phyloP scores from a whole-genome alignment of 2,113 vertebrate species.

The Zosterops lateralis region DNA sequence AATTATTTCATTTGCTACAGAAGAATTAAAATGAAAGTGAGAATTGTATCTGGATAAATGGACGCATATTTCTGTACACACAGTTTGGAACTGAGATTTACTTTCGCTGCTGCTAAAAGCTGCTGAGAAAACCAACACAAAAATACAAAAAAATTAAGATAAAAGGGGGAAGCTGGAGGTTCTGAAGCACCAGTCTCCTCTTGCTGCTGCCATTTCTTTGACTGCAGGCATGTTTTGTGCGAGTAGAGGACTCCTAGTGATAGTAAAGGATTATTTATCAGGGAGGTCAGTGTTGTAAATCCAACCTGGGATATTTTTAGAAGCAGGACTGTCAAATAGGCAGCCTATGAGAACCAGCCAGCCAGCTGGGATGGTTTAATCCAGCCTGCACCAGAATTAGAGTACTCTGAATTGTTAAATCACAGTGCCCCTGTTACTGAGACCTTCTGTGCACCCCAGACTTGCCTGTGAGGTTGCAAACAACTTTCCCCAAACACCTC shows the following conservation, averaged over 20 bases:
- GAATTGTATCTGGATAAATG: neutral
- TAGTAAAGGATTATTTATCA: slow-evolving; percentile 4
- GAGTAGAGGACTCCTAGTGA: neutral
- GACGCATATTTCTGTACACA: neutral
- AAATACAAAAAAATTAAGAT: neutral
- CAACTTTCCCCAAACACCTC: neutral
- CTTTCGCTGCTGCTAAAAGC: neutral
- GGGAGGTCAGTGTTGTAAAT: slow-evolving; percentile 31
- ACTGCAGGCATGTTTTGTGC: neutral
- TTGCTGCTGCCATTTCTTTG: neutral
- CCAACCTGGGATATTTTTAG: slow-evolving; percentile 19
- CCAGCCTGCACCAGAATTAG: slow-evolving; percentile 2
- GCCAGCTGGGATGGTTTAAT: slow-evolving; percentile 13
- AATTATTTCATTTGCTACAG: neutral
- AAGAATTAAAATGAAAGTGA: neutral
- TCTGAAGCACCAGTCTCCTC: neutral
- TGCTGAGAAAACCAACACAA: neutral
- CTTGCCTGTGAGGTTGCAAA: neutral
- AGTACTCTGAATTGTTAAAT: neutral
- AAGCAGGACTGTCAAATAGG: neutral
- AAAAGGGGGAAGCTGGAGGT: neutral
- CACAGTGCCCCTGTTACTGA: neutral
- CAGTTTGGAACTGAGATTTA: neutral
- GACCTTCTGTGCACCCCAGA: neutral
- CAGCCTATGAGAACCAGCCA: neutral